Conservation (phyloP, 2,888 invertebrate species). For the Drosophila paranaensis region DNA sequence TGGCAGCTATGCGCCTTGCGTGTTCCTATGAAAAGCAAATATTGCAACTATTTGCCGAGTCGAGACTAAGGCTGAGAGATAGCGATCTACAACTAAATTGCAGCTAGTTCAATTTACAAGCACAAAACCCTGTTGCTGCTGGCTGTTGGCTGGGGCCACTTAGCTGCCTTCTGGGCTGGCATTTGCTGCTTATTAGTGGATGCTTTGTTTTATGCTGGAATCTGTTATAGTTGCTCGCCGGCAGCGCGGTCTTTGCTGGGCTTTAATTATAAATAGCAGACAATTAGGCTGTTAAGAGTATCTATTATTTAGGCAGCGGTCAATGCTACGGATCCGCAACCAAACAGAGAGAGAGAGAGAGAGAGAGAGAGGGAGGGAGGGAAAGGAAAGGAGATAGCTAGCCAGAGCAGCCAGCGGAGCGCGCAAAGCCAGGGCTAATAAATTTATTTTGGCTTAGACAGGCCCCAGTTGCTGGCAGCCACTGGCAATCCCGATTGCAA, state of each 20-base stretch:
- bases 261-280: slow-evolving; percentile 66
- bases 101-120: slow-evolving; percentile 66
- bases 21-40: slow-evolving; percentile 54
- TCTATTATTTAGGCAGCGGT: slow-evolving; percentile 56
- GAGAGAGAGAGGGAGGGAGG: no score
- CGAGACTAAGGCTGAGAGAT: slow-evolving; percentile 28
- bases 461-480: slow-evolving; percentile 20
- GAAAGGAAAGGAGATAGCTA: not conserved
- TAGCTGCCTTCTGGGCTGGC: slow-evolving; percentile 37
- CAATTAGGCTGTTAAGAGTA: slow-evolving; percentile 72
- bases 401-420: slow-evolving; percentile 23
- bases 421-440: slow-evolving; percentile 42
- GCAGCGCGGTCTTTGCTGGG: slow-evolving; percentile 30
- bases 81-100: slow-evolving; percentile 68
- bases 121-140: slow-evolving; percentile 38
- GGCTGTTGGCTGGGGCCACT: slow-evolving; percentile 21
- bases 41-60: slow-evolving; percentile 56
- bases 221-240: slow-evolving; percentile 38
- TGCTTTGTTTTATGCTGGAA: slow-evolving; percentile 47
- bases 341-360: not conserved
- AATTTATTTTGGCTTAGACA: slow-evolving; percentile 69
- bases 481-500: slow-evolving; percentile 43
- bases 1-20: slow-evolving; percentile 51
- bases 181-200: slow-evolving; percentile 61
- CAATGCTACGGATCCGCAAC: slow-evolving; percentile 33